Conservation (phyloP, 2,113 vertebrate genomes). For the Emydura subglobosa region DNA sequence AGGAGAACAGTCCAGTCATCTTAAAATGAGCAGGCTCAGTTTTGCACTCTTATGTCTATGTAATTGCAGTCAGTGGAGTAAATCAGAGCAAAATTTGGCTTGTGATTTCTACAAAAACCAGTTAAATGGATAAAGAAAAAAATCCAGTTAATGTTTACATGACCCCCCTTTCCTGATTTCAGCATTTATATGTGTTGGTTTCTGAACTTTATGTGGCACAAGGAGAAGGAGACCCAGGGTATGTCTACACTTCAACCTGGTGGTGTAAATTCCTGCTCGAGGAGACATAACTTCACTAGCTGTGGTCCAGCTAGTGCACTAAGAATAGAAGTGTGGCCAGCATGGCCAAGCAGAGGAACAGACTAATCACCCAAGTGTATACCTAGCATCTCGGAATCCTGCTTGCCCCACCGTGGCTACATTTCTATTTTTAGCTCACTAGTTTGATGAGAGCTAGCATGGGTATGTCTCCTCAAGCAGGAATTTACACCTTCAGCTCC, state of each 20-base stretch:
- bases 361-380: not conserved
- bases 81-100: not conserved
- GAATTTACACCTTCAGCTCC: not conserved
- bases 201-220: not conserved
- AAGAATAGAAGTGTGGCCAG: not conserved
- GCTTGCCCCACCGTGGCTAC: not conserved
- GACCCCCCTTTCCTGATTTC: not conserved
- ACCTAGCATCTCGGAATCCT: not conserved
- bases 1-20: not conserved
- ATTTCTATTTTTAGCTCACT: not conserved
- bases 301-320: too few relatives aligned
- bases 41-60: not conserved
- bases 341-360: too few relatives aligned
- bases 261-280: too few relatives aligned
- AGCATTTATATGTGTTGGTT: conserved; percentile 9
- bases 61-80: not conserved
- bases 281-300: too few relatives aligned
- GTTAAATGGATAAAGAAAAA: not conserved
- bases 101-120: not conserved
- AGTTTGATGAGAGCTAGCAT: not conserved
- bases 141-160: conserved; percentile 2
- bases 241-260: too few relatives aligned
- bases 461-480: not conserved
- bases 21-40: not conserved
- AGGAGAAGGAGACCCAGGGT: not conserved